Evolutionary conservation across 2,113 vertebrate genomes (phyloP).

Genomic region (Arenaria interpres): DNA sequence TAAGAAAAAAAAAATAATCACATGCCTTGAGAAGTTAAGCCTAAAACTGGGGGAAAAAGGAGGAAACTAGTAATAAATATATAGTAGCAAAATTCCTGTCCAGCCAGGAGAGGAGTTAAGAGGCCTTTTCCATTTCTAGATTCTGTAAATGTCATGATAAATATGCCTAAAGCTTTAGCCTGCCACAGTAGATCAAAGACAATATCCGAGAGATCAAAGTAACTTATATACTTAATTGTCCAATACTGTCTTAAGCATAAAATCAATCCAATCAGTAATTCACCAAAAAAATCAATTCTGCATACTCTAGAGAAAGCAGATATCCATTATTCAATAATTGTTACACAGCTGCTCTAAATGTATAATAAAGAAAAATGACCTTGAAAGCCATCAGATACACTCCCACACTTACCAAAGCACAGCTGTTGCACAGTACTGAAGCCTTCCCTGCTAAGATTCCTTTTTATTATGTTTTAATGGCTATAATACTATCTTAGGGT

Average conservation of each 20-base stretch:
- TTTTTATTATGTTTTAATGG: background rate
- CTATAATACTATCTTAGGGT: background rate
- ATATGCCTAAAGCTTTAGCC: background rate
- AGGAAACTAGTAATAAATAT: background rate
- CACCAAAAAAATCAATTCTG: slow-evolving; percentile 54
- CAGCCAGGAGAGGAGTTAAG: background rate
- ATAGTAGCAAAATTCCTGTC: background rate
- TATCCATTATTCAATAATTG: slow-evolving; percentile 30
- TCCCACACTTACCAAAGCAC: background rate
- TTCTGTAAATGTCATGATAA: background rate
- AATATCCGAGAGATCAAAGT: background rate
- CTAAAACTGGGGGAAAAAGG: fast-evolving
- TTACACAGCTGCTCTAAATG: background rate
- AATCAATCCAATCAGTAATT: slow-evolving; percentile 58
- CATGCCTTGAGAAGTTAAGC: background rate
- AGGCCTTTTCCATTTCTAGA: background rate
- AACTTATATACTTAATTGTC: slow-evolving; percentile 42
- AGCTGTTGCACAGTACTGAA: background rate
- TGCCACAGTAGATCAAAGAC: background rate
- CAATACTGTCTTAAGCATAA: slow-evolving; percentile 1
- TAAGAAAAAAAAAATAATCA: background rate
- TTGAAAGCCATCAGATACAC: background rate
- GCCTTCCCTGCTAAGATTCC: background rate
- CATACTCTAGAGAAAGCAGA: background rate
- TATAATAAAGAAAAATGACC: slow-evolving; percentile 8